Evolutionary conservation across 2,888 invertebrate species (phyloP), one percentile per base, ranked within the genome.

Genomic region (Philereme vetulata): DNA sequence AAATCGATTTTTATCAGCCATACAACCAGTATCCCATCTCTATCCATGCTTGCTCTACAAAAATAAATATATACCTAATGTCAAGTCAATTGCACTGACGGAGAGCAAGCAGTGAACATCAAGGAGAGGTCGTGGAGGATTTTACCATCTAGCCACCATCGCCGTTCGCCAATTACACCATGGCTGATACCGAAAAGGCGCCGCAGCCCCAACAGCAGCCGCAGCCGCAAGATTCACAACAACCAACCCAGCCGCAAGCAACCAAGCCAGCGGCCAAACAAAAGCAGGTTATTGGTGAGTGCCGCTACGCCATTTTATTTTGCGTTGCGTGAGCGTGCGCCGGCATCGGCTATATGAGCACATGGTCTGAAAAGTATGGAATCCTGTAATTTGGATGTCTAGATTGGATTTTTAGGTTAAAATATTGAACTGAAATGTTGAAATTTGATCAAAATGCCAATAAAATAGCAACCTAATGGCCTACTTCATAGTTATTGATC

Each of bases 141-240:
- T 93, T 94, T 94, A 94, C 94, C 93, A 93, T 93, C 93, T 93
- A 90, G 90, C 92, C 93, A 94, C 94, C 94, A 94, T 94, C 94
- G 94, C 94, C 94, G 93, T 94, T 94, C 94, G 94, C 94, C 94
- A 95, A 94, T 93, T 94, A 95, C 95, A 95, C 95, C 96, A 98
- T 98, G 98, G 97, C 97, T 96, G 98, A 98, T 96, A 96, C 97
- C 94, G 97, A 97, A 93, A 95, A 96, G 93, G 95, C 95, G 94
- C 94, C 95, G 94, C 92, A 95, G 94, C 90, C 94, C 93, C 93
- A 93, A 88, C 92, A 89, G 79, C 91, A 92, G 81, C 92, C 85
- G 78, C 85, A 95, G 93, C 94, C 94, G 75, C 85, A 94, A 93
- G 94, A 95, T 93, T 86, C 83, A 74, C 82, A 95, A 90, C 95